Percentiles rank a stretch among this genome's conserved stretches.
Conservation (phyloP, 2,113 vertebrate species). For the Geothlypis trichas region DNA sequence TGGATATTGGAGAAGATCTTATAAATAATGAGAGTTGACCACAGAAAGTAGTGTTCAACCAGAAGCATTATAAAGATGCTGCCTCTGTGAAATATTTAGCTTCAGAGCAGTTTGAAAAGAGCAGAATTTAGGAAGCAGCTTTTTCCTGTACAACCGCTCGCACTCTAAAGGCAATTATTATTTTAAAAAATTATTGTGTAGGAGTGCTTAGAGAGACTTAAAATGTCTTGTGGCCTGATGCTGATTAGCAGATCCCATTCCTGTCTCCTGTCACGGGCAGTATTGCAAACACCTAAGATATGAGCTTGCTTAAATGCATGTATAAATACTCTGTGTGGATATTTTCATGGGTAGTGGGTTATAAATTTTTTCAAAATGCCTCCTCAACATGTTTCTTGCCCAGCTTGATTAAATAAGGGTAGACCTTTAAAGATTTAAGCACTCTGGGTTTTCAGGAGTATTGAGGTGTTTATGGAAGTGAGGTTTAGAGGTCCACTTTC, state of each 20-base stretch:
- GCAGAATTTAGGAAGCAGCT: not conserved
- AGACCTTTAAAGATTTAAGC: not conserved
- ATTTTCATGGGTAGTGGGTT: not conserved
- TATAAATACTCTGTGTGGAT: not conserved
- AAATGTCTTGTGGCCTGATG: not conserved
- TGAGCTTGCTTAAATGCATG: not conserved
- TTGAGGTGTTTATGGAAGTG: not conserved
- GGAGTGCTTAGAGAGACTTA: not conserved
- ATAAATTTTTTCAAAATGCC: not conserved
- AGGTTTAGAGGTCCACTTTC: not conserved
- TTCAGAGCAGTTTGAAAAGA: not conserved
- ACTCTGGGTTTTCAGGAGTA: not conserved
- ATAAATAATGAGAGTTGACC: not conserved
- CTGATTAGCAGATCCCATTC: not conserved
- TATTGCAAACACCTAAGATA: not conserved
- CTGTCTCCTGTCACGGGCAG: rapidly evolving
- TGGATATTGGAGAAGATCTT: not conserved
- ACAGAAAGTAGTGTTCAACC: not conserved
- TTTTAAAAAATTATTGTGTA: not conserved
- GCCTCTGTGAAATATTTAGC: not conserved
- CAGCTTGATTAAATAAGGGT: not conserved
- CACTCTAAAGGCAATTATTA: not conserved
- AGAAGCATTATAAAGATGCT: not conserved
- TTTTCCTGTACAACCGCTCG: not conserved
- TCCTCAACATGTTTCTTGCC: not conserved